phyloP scores from a whole-genome alignment of 1,140 invertebrate species.

The Drosophila burlai region DNA sequence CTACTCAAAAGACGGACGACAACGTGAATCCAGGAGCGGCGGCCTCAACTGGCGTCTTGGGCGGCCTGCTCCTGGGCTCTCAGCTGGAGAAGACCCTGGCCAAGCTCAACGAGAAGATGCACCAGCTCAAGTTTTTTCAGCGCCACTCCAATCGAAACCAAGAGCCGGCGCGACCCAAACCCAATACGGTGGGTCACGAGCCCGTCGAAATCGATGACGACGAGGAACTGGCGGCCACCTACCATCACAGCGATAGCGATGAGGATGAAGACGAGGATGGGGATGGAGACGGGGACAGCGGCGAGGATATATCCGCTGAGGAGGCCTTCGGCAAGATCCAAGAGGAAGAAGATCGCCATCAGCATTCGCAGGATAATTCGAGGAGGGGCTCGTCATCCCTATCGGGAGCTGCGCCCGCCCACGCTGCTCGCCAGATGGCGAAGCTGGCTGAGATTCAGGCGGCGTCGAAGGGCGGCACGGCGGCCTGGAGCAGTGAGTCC shows the following conservation, averaged over 20 bases:
- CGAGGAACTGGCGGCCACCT: conserved; percentile 63
- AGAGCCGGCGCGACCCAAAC: conserved; percentile 29
- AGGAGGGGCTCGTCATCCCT: conserved; percentile 8
- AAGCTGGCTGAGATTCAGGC: conserved; percentile 58
- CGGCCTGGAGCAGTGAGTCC: conserved; percentile 73
- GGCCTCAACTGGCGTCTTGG: conserved; percentile 8
- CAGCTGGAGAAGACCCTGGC: conserved; percentile 64
- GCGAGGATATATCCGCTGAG: conserved; percentile 49
- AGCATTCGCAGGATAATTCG: not conserved
- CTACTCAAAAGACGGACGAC: not conserved
- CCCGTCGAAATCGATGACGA: conserved; percentile 72
- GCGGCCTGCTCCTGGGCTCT: conserved; percentile 16
- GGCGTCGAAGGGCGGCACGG: conserved; percentile 33
- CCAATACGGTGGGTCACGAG: conserved; percentile 68
- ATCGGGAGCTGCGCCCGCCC: conserved; percentile 24
- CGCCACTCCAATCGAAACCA: conserved; percentile 17
- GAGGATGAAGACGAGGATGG: conserved; percentile 16
- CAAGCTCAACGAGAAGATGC: conserved; percentile 74
- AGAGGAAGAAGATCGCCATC: conserved; percentile 2
- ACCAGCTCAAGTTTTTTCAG: conserved; percentile 75
- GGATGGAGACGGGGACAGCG: conserved; percentile 38
- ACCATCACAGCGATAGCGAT: conserved; percentile 69
- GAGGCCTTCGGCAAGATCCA: conserved; percentile 51
- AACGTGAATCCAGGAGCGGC: too few relatives aligned
- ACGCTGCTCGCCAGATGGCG: conserved; percentile 47